phyloP scores from a whole-genome alignment of 35 echinoderm and acorn worm genomes.

The Eucidaris tribuloides region DNA sequence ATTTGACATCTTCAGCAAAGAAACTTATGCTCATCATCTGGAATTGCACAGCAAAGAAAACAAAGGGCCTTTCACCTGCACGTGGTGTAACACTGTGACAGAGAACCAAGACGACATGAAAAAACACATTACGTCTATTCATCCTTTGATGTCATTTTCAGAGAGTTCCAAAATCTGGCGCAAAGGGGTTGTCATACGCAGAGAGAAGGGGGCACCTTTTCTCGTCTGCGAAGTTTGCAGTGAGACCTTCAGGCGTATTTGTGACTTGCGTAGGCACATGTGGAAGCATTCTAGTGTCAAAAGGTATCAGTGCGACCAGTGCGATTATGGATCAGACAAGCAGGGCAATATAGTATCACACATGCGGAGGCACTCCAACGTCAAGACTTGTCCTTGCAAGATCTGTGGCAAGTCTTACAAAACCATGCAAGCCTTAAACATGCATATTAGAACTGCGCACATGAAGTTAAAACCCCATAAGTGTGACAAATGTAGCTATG shows the following conservation, averaged over 20 bases:
- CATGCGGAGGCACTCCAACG: constrained; percentile 8
- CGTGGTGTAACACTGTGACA: constrained; percentile 18
- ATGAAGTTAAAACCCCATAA: background rate
- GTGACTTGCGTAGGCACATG: constrained; percentile 20
- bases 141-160: constrained; percentile 6
- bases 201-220: constrained; percentile 11
- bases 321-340: constrained; percentile 22
- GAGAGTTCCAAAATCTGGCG: constrained; percentile 6
- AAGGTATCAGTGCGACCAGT: background rate
- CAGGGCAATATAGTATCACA: background rate
- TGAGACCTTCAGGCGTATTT: constrained; percentile 13
- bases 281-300: constrained; percentile 22
- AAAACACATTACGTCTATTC: background rate
- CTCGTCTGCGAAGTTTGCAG: constrained; percentile 3
- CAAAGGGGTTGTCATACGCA: background rate
- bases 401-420: constrained; percentile 14
- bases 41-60: background rate
- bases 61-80: background rate
- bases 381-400: background rate
- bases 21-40: background rate
- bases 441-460: background rate
- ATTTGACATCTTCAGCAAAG: background rate
- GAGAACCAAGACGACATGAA: background rate
- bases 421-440: background rate
- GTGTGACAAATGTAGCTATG: background rate